These are phyloP conservation scores for Pelecanus crispus DNA, from an alignment of 2,113 vertebrate species.

Conservation along the genomic window DNA sequence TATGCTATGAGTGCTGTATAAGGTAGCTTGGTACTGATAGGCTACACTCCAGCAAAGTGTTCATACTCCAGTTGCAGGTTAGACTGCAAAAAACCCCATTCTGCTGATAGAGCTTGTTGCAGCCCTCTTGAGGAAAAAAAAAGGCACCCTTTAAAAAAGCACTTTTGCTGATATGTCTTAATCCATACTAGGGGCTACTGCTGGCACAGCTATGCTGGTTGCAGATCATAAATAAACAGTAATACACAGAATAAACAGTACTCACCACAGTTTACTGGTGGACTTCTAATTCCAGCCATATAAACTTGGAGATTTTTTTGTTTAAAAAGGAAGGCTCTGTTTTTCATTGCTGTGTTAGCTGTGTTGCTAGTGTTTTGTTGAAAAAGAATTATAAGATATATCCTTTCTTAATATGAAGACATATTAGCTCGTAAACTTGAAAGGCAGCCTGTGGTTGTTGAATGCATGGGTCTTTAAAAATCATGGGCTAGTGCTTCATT, in stretches of 20 bases:
- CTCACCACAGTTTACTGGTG: not conserved
- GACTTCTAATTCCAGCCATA: not conserved
- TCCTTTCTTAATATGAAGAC: slow-evolving; percentile 1
- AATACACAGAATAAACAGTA: slow-evolving; percentile 12
- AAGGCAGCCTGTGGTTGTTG: not conserved
- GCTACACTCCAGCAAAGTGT: not conserved
- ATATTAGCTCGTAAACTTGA: not conserved
- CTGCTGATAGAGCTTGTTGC: not conserved
- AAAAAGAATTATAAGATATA: not conserved
- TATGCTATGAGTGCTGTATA: not conserved
- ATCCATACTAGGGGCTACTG: slow-evolving; percentile 5
- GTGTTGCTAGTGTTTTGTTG: not conserved
- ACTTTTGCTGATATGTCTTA: slow-evolving; percentile 39
- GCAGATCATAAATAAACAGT: no score
- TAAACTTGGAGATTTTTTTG: not conserved
- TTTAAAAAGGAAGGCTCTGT: not conserved
- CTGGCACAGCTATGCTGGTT: slow-evolving; percentile 36
- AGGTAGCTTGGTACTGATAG: not conserved
- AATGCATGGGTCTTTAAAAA: not conserved
- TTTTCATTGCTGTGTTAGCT: not conserved
- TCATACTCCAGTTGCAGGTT: not conserved
- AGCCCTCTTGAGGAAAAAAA: not conserved
- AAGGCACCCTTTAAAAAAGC: not conserved
- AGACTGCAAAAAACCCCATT: not conserved
- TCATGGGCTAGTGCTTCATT: not conserved